These are phyloP conservation scores for Schizothorax lantsangensis DNA, from an alignment of 2,797 vertebrate species.

Conservation along the genomic window DNA sequence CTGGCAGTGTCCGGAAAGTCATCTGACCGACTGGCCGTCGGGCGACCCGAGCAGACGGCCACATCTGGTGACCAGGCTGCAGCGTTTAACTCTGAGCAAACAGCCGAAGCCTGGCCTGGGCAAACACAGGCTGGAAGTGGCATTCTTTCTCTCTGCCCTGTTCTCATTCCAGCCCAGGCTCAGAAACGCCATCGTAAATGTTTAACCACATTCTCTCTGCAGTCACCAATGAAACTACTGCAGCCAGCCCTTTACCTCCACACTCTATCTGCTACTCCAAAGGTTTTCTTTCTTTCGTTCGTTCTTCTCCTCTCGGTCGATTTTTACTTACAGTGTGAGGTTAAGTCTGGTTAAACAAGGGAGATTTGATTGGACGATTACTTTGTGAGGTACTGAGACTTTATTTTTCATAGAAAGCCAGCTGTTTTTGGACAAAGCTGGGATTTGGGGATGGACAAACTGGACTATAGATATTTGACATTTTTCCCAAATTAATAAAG, in stretches of 20 bases:
- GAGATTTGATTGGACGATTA: constrained; percentile 14
- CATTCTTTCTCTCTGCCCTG: constrained; percentile 65
- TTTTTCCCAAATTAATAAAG: background rate
- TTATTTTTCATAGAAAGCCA: background rate
- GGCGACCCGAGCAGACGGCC: constrained; percentile 68
- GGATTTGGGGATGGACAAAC: background rate
- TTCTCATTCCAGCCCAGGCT: constrained; percentile 83
- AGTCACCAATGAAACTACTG: constrained; percentile 68
- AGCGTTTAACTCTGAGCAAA: constrained; percentile 89
- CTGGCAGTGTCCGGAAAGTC: constrained; percentile 89
- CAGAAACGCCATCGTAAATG: constrained; percentile 88
- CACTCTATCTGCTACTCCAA: constrained; percentile 35
- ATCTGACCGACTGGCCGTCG: constrained; percentile 78
- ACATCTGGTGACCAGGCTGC: constrained; percentile 92
- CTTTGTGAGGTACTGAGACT: constrained; percentile 13
- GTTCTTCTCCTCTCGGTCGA: constrained; percentile 8
- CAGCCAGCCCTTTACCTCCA: constrained; percentile 48
- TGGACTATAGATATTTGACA: background rate
- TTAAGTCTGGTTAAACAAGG: constrained; percentile 3
- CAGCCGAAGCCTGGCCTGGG: constrained; percentile 87
- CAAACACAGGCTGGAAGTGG: constrained; percentile 91
- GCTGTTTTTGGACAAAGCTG: constrained; percentile 18
- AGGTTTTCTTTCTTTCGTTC: constrained; percentile 30
- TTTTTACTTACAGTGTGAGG: constrained; percentile 4
- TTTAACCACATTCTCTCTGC: constrained; percentile 84